Evolutionary conservation across 1,140 invertebrate genomes (phyloP).

Genomic region (Holotrichia oblita): DNA sequence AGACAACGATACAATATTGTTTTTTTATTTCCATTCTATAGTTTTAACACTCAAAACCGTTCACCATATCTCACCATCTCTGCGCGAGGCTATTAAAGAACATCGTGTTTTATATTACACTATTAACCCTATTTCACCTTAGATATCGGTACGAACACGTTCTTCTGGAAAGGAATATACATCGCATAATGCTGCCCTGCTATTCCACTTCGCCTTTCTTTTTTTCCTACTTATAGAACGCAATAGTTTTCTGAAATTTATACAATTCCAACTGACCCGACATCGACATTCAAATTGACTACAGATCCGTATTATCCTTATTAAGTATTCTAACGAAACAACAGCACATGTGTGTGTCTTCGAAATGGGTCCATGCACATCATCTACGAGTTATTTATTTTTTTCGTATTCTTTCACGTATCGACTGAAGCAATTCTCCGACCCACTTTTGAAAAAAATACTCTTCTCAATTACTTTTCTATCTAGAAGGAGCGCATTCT

Average conservation of each 20-base stretch:
- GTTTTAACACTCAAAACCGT: background rate
- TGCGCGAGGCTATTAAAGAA: constrained; percentile 3
- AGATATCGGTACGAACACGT: background rate
- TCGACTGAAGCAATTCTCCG: constrained; percentile 7
- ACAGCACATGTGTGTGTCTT: background rate
- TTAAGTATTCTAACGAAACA: background rate
- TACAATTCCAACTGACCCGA: background rate
- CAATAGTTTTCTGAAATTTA: constrained; percentile 17
- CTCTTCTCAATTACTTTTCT: background rate
- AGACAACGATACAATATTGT: too few species aligned
- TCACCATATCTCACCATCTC: constrained; percentile 5
- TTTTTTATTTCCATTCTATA: too few species aligned
- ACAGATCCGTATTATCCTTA: background rate
- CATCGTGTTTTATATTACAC: constrained; percentile 15
- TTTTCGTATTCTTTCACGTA: constrained; percentile 7
- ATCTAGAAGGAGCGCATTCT: constrained; percentile 1
- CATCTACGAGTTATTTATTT: background rate
- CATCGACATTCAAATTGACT: background rate
- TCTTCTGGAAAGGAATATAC: background rate
- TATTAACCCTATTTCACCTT: constrained; percentile 20
- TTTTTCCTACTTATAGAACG: constrained; percentile 11
- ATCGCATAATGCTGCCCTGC: background rate
- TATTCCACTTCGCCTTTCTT: constrained; percentile 16
- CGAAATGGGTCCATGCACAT: background rate
- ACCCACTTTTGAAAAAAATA: constrained; percentile 20